Base-by-base conservation (phyloP, 2,797 vertebrate genomes). In the Arremon aurantiirostris region DNA sequence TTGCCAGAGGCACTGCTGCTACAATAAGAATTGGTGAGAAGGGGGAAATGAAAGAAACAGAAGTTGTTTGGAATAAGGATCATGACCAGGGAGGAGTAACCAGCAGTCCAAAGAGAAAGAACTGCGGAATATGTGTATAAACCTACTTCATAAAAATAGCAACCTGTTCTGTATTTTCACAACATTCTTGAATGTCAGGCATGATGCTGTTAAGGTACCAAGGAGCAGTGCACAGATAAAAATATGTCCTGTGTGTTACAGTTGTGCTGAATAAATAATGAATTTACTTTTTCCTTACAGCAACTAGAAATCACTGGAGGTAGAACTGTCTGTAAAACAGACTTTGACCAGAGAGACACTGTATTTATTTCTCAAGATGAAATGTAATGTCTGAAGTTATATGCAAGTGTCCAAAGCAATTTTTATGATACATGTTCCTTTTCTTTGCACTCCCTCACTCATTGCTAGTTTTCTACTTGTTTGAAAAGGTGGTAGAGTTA, bases 391-490 rank as follows among this genome's bases (percentile, higher is more conserved):
- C 65, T 71, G 57, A 94, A 75, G 14, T 20, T 50, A 21, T n/a
- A 66, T 1, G 0, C 55, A 64, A 64, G 6, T 30, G 14, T 34
- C 52, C 61, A 79, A 57, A 35, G n/a, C 21, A 68, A 24, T 49
- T 84, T 22, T 49, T 27, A 56, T 32, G 6, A 65, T 26, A 32
- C 8, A 35, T 28, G 61, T 41, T 68, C 16, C 24, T 34, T 56
- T 12, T 6, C 13, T 61, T 11, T 3, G 1, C 2, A 3, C 1
- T 1, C 8, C 21, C 16, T 1, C 27, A 17, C 7, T 14, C 68
- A 64, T 34, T 53, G 26, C 4, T 68, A n/a, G 9, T 66, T 92
- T 88, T 86, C 17, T 50, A 5, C 37, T 53, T 26, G 8, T 65
- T 76, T 59, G 44, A 76, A 82, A 65, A 78, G 9, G 20, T 53